These are phyloP conservation scores for Halcyon chelicuti DNA, from an alignment of 2,797 vertebrate genomes.

Conservation along the genomic window DNA sequence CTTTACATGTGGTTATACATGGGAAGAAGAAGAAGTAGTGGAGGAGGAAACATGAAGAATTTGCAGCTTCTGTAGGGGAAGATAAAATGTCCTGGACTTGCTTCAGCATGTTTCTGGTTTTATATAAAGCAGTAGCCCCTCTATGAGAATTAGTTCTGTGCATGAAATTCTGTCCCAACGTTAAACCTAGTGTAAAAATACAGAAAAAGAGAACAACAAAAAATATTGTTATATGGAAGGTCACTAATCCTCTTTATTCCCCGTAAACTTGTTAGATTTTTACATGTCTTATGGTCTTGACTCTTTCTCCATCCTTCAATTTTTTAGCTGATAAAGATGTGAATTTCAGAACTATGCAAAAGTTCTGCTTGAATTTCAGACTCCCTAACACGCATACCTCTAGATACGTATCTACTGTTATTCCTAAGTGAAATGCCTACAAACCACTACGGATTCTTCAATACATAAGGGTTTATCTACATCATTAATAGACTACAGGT, in stretches of 20 bases:
- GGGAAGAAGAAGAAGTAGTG: no score
- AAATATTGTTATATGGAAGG: neutral
- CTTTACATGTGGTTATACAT: neutral
- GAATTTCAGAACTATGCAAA: neutral
- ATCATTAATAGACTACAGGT: neutral
- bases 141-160: neutral
- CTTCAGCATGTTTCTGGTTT: neutral
- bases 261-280: neutral
- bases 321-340: neutral
- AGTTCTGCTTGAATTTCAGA: neutral
- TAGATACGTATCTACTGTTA: neutral
- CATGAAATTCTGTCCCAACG: neutral
- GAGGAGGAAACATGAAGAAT: neutral
- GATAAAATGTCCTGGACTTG: neutral
- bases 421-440: neutral
- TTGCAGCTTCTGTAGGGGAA: neutral
- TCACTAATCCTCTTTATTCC: neutral
- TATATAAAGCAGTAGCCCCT: neutral
- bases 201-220: neutral
- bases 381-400: neutral
- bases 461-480: neutral
- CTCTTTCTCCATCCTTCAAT: neutral
- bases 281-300: neutral
- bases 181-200: neutral
- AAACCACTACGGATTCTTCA: neutral